Evolutionary conservation across 37 sponge, comb jelly and placozoan genomes (phyloP), one percentile per base, ranked within the genome.

Genomic region (Dysidea cf. avara): DNA sequence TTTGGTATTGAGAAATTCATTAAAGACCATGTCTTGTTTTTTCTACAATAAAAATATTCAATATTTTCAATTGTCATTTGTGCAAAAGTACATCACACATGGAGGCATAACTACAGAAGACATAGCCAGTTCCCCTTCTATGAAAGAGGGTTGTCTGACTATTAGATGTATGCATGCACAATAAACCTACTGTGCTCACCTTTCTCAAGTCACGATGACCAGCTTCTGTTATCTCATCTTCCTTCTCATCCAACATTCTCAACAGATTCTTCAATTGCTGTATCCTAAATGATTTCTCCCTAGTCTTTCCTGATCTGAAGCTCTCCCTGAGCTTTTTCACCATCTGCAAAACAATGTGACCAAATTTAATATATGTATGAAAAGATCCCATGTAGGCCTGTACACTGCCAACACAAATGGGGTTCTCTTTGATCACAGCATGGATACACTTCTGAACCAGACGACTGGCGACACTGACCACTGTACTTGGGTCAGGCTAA

Each of bases 241-340:
- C 47, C 21, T 78, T 61, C 36, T 88, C 83, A 11, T 78, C 48
- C 12, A 83, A 0, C 35, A 88, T 25, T 39, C 68, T 69, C 69
- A 62, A 58, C 59, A 88, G 39, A 39, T 83, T 78, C 50, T 55
- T 16, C 75, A 88, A 50, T 57, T 88, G 84, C 47, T 52, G 34
- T 59, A 56, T 66, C 16, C 89, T 57, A 38, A 68, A 83, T 20
- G 22, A 43, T 1, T 60, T 53, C 2, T 31, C 48, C 32, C 69
- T 53, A 36, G 84, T 84, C 71, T 71, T 77, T 55, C 60, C 36
- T 31, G 61, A 57, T 14, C 30, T 34, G 57, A 84, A 84, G 5
- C 84, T 72, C 26, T 51, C 63, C 0, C 78, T 62, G 1, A 84
- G 46, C 11, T 57, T 17, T 2, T 24, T 50, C 33, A 84, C 84